Evolutionary conservation across 2,888 invertebrate species (phyloP), one percentile per base, ranked within the genome.

Genomic region (Nowickia ferox): DNA sequence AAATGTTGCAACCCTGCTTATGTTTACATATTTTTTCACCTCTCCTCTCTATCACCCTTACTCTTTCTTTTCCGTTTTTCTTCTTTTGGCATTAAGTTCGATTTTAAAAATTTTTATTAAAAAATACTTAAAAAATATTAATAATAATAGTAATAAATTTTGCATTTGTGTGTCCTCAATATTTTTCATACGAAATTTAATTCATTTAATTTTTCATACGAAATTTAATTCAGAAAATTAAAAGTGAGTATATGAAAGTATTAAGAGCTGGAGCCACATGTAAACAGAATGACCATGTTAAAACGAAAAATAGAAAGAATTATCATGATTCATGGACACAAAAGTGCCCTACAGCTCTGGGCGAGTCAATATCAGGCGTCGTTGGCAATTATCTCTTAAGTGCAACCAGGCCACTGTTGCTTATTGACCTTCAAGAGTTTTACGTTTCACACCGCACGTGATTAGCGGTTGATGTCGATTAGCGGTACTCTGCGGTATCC

Each of bases 281-380:
- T 59, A 66, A 46, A 59, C 44, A 40, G 19, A 68, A 59, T 3
- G n/a, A 46, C 15, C 9, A 55, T 76, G 42, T 76, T 30, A 19
- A 19, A 46, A 38, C 3, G 5, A 9, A 17, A 57, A 46, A 66
- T 30, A n/a, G 1, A 30, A 5, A 10, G 40, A 42, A 9, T 10
- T 57, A 44, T 17, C 1, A 53, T 9, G 53, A 46, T 1, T 17
- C 1, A 53, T 9, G 44, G 30, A 1, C 55, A 0, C 4, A 6
- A 17, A 10, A 9, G 17, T 55, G 9, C 75, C 75, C 75, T 75
- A 75, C 61, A n/a, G n/a, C n/a, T n/a, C n/a, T n/a, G n/a, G n/a
- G n/a, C n/a, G n/a, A n/a, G n/a, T n/a, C n/a, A n/a, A n/a, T n/a
- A n/a, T n/a, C n/a, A n/a, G n/a, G n/a, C n/a, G n/a, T n/a, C n/a